These are phyloP conservation scores for Crocallis elinguaria DNA, from an alignment of 2,888 invertebrate species.

Conservation along the genomic window DNA sequence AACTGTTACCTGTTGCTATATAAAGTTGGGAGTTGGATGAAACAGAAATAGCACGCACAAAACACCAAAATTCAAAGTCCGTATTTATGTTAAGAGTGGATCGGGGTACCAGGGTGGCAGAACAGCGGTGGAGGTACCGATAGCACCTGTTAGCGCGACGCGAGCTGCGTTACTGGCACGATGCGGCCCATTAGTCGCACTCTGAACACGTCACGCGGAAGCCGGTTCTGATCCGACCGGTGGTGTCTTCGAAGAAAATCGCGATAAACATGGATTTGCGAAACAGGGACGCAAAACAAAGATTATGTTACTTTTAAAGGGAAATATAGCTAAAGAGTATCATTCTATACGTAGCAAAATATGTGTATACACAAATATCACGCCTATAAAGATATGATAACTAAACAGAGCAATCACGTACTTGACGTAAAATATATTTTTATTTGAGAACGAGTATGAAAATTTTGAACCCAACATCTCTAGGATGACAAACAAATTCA, in stretches of 20 bases:
- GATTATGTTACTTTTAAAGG: conserved; percentile 13
- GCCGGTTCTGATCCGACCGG: conserved; percentile 72
- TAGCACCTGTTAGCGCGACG: conserved; percentile 79
- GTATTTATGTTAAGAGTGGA: conserved; percentile 48
- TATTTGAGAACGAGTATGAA: neutral
- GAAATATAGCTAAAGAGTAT: too few species aligned
- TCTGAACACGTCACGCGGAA: conserved; percentile 77
- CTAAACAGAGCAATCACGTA: too few species aligned
- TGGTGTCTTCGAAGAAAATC: conserved; percentile 70
- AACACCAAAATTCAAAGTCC: conserved; percentile 53
- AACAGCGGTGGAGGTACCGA: conserved; percentile 55
- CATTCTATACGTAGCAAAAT: too few species aligned
- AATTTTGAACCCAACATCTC: neutral
- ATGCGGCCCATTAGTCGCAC: conserved; percentile 72
- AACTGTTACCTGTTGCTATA: conserved; percentile 26
- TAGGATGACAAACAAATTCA: conserved; percentile 22
- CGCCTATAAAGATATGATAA: too few species aligned
- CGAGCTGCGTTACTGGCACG: conserved; percentile 77
- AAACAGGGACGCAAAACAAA: conserved; percentile 43
- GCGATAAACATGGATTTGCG: conserved; percentile 60
- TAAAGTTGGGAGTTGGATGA: neutral
- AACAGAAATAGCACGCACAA: conserved; percentile 42
- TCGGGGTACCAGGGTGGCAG: conserved; percentile 59
- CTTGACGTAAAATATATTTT: too few species aligned
- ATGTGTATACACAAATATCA: too few species aligned